These are phyloP conservation scores for Pollenia amentaria DNA, from an alignment of 2,888 invertebrate genomes.

Conservation along the genomic window DNA sequence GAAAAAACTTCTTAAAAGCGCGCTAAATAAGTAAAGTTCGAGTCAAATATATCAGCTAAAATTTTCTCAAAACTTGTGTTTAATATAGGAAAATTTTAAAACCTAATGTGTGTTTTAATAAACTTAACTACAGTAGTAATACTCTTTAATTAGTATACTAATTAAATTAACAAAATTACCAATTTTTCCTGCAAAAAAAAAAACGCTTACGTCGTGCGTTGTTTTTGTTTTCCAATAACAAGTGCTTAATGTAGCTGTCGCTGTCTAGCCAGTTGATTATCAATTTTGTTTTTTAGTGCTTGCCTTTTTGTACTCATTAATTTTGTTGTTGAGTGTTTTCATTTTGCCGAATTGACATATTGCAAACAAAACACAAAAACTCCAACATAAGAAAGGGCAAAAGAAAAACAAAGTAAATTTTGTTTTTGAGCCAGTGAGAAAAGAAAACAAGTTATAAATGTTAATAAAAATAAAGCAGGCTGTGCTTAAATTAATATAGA, in stretches of 20 bases:
- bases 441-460: slow-evolving; percentile 2
- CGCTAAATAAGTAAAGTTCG: slow-evolving; percentile 33
- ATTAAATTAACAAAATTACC: slow-evolving; percentile 11
- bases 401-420: slow-evolving; percentile 20
- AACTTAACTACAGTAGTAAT: not conserved
- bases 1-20: slow-evolving; percentile 17
- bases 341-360: slow-evolving; percentile 58
- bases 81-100: not conserved
- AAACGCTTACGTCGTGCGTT: not conserved
- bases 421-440: slow-evolving; percentile 27
- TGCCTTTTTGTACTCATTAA: slow-evolving; percentile 22
- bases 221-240: not conserved
- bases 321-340: slow-evolving; percentile 31
- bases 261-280: slow-evolving; percentile 15
- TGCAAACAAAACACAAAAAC: slow-evolving; percentile 54
- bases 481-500: slow-evolving; percentile 13
- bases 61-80: too few species aligned
- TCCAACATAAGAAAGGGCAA: slow-evolving; percentile 14
- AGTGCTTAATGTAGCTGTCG: slow-evolving; percentile 26
- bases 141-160: not conserved
- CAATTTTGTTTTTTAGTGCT: not conserved
- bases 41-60: not conserved
- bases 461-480: not conserved
- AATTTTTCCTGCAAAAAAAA: not conserved
- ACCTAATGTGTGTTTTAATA: not conserved